Conservation (phyloP, 2,888 invertebrate genomes). For the Amblyteles armatorius region DNA sequence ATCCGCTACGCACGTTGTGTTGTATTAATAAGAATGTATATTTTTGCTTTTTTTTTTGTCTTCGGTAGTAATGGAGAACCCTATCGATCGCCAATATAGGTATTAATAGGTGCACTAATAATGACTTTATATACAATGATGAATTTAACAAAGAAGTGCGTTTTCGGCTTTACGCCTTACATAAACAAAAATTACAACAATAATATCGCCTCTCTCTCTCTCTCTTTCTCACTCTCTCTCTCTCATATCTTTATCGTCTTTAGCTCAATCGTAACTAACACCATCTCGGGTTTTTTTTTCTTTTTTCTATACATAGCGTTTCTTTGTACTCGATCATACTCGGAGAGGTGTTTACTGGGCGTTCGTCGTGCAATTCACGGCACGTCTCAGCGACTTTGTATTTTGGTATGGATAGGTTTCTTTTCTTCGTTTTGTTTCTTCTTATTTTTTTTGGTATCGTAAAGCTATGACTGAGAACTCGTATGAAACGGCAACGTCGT, state of each 20-base stretch:
- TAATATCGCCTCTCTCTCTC: constrained; percentile 67
- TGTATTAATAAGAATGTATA: constrained; percentile 84
- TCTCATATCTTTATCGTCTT: constrained; percentile 44
- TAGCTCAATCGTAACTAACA: constrained; percentile 41
- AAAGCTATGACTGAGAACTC: constrained; percentile 76
- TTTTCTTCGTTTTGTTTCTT: constrained; percentile 35
- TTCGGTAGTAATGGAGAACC: constrained; percentile 82
- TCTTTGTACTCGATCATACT: constrained; percentile 81
- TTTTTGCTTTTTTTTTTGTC: constrained; percentile 71
- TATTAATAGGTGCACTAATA: constrained; percentile 82
- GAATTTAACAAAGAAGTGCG: constrained; percentile 80
- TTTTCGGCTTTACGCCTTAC: constrained; percentile 57
- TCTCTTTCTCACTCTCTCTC: constrained; percentile 33
- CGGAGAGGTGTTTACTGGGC: constrained; percentile 74
- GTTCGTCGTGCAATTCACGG: constrained; percentile 49
- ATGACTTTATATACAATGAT: constrained; percentile 84
- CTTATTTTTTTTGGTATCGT: constrained; percentile 71
- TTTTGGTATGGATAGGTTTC: constrained; percentile 56
- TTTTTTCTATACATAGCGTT: constrained; percentile 62
- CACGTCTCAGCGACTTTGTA: constrained; percentile 38
- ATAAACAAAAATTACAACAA: constrained; percentile 73
- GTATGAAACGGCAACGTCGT: constrained; percentile 45
- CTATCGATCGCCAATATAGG: constrained; percentile 82
- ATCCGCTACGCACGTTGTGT: constrained; percentile 21
- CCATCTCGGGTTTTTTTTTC: constrained; percentile 10